Base-by-base conservation (phyloP, 2,888 invertebrate genomes). In the Rotaria sp. region DNA sequence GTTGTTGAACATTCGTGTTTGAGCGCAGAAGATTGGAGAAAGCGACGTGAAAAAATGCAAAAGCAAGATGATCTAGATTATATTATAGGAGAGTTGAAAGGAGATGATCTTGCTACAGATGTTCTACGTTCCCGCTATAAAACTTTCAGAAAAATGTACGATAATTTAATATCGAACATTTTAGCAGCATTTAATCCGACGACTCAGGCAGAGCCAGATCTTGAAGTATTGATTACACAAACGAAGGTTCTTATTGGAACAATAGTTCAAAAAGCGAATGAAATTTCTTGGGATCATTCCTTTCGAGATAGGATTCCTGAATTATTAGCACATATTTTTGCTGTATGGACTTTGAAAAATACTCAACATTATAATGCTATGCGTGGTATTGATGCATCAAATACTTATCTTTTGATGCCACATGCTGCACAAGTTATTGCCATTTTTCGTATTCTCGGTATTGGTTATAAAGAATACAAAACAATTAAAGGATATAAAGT, bases 281-380 rank as follows among this genome's bases (percentile, higher is more conserved):
- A 35, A 7, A 3, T 35, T 21, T 35, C 26, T 1, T 84, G 84
- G 84, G 38, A 1, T 52, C 2, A 50, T 24, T 2, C 5, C 8
- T 48, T 84, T 41, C 30, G 0, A 84, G 15, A 84, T 15, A 18
- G 45, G 2, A 48, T 84, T 84, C 84, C 84, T 35, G 21, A n/a
- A 1, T 4, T 84, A 15, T 84, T 84, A 35, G 84, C 84, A 21
- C 45, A 84, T 45, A 52, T 84, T 84, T 84, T 84, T 24, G 84
- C 84, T 84, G 24, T 84, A 4, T 41, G 84, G 84, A 84, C 84
- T 7, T 41, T 84, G 15, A 84, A 50, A 52, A 84, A 84, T 84
- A 52, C 84, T 30, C 48, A 84, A 24, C 30, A 84, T 41, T 84
- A 84, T 84, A 50, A 50, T 41, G 21, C 48, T 7, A 21, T 84